phyloP scores from a whole-genome alignment of 2,888 invertebrate genomes.

The Gandaritis pyraliata region DNA sequence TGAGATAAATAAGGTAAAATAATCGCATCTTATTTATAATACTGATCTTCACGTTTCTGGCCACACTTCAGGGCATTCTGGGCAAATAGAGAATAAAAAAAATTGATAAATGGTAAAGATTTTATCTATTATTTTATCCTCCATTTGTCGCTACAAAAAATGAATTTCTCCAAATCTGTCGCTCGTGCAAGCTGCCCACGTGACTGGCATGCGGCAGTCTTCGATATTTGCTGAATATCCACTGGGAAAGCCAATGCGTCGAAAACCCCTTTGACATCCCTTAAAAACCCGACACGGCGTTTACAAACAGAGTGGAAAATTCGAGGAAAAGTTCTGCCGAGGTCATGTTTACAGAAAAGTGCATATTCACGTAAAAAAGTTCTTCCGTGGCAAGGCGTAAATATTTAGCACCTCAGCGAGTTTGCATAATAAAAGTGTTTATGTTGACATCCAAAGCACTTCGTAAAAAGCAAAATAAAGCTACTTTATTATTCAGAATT shows the following conservation, averaged over 20 bases:
- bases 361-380: slow-evolving; percentile 2
- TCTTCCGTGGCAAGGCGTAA: background rate
- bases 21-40: too few relatives aligned
- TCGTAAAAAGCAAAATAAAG: slow-evolving; percentile 1
- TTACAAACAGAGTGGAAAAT: slow-evolving; percentile 3
- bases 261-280: slow-evolving; percentile 19
- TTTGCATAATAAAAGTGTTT: slow-evolving; percentile 3
- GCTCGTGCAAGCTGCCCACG: background rate
- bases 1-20: too few relatives aligned
- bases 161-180: background rate
- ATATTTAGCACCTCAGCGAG: slow-evolving; percentile 4
- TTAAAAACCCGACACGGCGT: slow-evolving; percentile 3
- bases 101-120: too few relatives aligned
- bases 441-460: slow-evolving; percentile 9
- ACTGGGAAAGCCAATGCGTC: slow-evolving; percentile 9
- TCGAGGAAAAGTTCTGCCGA: slow-evolving; percentile 2
- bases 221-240: slow-evolving; percentile 12
- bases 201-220: slow-evolving; percentile 4
- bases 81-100: too few relatives aligned
- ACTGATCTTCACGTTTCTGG: too few relatives aligned
- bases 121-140: background rate
- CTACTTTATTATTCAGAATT: slow-evolving; percentile 1
- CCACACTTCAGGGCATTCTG: too few relatives aligned
- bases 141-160: background rate
- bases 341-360: slow-evolving; percentile 13